Evolutionary conservation across 1,140 invertebrate species (phyloP), one percentile per base, ranked within the genome.

Genomic region (Drosophila pachea): DNA sequence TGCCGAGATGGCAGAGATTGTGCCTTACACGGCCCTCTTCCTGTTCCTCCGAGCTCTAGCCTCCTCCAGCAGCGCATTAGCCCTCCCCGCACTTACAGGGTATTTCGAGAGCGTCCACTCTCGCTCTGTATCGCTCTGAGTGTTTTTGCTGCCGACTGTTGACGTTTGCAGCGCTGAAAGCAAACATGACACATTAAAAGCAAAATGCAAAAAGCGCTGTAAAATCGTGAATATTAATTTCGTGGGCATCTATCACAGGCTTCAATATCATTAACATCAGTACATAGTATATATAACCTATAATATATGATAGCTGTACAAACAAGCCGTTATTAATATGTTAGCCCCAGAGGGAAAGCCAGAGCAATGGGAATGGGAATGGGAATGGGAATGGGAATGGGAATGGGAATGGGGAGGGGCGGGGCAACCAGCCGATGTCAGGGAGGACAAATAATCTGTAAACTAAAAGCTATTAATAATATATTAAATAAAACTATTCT

Each of bases 321-420:
- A 35, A 64, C 47, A 47, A 55, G 33, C 22, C n/a, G 14, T 5
- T 58, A 52, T 58, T 69, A 65, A 65, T 65, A 35, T 69, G 66
- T 68, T 63, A 55, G 55, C 47, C 63, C 8, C 8, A 54, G 43
- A 7, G 22, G 7, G 35, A 12, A 22, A 11, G 29, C 12, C 38
- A 63, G 16, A 52, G 7, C 5, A 12, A 35, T 6, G 29, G 40
- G 31, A 32, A 40, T 31, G 38, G 33, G n/a, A 48, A 35, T 11
- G 3, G n/a, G 31, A 38, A 45, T 31, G 11, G 32, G 42, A 29
- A 16, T 11, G 36, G 53, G 4, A n/a, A n/a, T n/a, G n/a, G n/a
- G n/a, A n/a, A n/a, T n/a, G n/a, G n/a, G n/a, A n/a, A n/a, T n/a
- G n/a, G 22, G 22, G 22, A 22, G 22, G 3, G 22, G 22, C 22